A percentile compares a stretch with the other conserved stretches of the same genome.
Evolutionary conservation across 2,888 invertebrate genomes (phyloP).

Genomic region (Autographa gamma): DNA sequence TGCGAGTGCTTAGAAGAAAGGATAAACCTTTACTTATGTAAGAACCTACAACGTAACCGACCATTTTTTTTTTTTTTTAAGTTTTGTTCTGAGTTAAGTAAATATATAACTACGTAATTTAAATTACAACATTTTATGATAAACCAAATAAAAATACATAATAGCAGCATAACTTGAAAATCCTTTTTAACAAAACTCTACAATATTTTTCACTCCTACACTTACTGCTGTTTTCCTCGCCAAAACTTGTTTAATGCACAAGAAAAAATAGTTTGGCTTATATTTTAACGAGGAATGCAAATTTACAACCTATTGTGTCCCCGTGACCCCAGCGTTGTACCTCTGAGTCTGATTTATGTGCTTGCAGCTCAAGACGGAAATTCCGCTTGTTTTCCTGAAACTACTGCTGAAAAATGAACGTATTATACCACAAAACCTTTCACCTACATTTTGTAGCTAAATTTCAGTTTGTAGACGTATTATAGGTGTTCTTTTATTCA

Average conservation of each 20-base stretch:
- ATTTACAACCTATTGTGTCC: slow-evolving; percentile 45
- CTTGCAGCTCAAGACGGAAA: not conserved
- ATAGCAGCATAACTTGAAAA: not conserved
- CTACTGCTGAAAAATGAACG: not conserved
- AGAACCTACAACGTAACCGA: too few relatives aligned
- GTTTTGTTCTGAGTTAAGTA: too few relatives aligned
- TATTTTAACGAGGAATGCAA: slow-evolving; percentile 21
- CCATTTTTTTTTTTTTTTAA: too few relatives aligned
- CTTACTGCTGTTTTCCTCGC: slow-evolving; percentile 19
- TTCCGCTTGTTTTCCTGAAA: not conserved
- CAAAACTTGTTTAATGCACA: slow-evolving; percentile 21
- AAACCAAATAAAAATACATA: not conserved
- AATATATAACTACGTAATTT: too few relatives aligned
- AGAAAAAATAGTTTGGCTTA: slow-evolving; percentile 19
- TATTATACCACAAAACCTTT: not conserved
- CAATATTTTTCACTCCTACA: not conserved
- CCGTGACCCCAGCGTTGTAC: slow-evolving; percentile 9
- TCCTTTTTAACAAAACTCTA: not conserved
- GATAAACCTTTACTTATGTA: not conserved
- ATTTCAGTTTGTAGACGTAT: not conserved
- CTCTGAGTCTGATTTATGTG: slow-evolving; percentile 1
- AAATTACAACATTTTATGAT: not conserved
- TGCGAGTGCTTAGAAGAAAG: not conserved
- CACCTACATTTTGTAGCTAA: not conserved
- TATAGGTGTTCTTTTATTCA: not conserved